phyloP scores from a whole-genome alignment of 1,140 invertebrate species.

The Drosophila obscura region DNA sequence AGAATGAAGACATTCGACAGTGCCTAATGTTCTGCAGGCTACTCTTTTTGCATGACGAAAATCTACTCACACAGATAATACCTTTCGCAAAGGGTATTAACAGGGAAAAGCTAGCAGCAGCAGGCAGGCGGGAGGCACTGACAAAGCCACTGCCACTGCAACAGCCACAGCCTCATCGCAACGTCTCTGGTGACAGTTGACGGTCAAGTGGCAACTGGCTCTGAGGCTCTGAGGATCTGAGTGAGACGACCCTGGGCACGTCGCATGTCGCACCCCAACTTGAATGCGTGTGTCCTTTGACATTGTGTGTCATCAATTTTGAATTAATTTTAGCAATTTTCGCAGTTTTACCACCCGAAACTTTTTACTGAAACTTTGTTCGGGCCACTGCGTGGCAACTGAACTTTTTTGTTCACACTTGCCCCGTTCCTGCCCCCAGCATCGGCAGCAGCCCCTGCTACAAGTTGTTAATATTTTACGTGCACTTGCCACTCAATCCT shows the following conservation, averaged over 20 bases:
- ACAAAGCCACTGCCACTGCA: constrained; percentile 8
- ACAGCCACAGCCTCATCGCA: constrained; percentile 29
- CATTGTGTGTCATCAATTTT: constrained; percentile 76
- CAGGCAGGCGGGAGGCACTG: constrained; percentile 34
- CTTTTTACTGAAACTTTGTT: constrained; percentile 49
- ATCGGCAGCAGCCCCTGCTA: background rate
- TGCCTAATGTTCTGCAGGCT: too few species aligned
- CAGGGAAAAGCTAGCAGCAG: constrained; percentile 22
- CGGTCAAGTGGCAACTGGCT: constrained; percentile 71
- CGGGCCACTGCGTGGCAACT: constrained; percentile 7
- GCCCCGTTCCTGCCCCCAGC: background rate
- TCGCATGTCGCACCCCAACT: constrained; percentile 22
- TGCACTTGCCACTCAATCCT: constrained; percentile 63
- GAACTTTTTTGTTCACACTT: constrained; percentile 49
- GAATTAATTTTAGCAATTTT: constrained; percentile 77
- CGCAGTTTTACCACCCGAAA: constrained; percentile 53
- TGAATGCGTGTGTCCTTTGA: constrained; percentile 61
- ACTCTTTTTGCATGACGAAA: too few species aligned
- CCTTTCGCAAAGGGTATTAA: too few species aligned
- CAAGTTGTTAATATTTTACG: constrained; percentile 72
- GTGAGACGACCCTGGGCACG: constrained; percentile 21
- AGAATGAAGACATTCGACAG: too few species aligned
- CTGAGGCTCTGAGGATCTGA: constrained; percentile 12
- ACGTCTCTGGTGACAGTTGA: constrained; percentile 70
- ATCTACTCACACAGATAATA: too few species aligned